phyloP scores from a whole-genome alignment of 92 coral and sea anemone species.

The Epizoanthus rinbou region DNA sequence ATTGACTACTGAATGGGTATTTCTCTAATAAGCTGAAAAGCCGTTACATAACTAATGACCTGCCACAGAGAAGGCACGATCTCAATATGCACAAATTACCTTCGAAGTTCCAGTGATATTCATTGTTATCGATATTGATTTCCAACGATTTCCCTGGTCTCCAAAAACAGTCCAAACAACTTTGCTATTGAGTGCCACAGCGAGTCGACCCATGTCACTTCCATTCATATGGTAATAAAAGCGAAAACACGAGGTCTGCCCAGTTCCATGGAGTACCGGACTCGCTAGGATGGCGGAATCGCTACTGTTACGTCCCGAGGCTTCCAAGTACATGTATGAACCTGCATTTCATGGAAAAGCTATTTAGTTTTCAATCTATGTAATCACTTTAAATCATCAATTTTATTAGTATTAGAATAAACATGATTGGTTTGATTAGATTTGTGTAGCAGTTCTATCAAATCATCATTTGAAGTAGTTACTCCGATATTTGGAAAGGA shows the following conservation, averaged over 20 bases:
- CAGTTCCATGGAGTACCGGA: neutral
- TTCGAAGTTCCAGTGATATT: neutral
- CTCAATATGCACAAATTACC: neutral
- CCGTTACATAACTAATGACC: too few relatives aligned
- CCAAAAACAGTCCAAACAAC: neutral
- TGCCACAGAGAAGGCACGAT: too few relatives aligned
- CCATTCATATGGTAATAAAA: conserved; percentile 42
- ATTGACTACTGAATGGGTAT: too few relatives aligned
- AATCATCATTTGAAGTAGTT: too few relatives aligned
- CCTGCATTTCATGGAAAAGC: neutral
- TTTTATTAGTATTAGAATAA: too few relatives aligned
- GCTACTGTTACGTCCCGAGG: conserved; percentile 9
- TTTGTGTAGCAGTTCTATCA: too few relatives aligned
- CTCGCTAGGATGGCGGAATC: conserved; percentile 29
- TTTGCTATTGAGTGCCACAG: neutral
- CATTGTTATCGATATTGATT: neutral
- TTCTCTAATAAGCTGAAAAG: too few relatives aligned
- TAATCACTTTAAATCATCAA: too few relatives aligned
- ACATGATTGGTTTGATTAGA: too few relatives aligned
- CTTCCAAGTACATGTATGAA: conserved; percentile 38
- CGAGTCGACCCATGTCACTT: conserved; percentile 20
- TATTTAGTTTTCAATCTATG: too few relatives aligned
- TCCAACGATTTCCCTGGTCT: conserved; percentile 21
- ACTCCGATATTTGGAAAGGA: too few relatives aligned
- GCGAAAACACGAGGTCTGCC: conserved; percentile 25